phyloP scores from a whole-genome alignment of 1,140 invertebrate species.

The Neotoxoptera formosana region DNA sequence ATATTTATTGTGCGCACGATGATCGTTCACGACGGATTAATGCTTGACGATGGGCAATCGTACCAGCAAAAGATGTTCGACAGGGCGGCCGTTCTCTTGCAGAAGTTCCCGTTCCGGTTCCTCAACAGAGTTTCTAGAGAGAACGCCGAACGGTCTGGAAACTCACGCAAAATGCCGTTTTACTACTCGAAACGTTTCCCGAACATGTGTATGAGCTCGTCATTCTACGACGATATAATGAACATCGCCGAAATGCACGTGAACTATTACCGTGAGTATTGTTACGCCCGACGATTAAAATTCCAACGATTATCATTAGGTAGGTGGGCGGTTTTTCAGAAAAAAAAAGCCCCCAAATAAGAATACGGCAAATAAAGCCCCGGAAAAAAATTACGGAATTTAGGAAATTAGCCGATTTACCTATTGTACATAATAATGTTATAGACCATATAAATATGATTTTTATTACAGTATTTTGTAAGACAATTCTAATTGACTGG shows the following conservation, averaged over 20 bases:
- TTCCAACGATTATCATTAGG: background rate
- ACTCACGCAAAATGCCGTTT: background rate
- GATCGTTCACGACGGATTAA: conserved; percentile 40
- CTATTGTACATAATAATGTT: too few relatives aligned
- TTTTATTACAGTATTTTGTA: too few relatives aligned
- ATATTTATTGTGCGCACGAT: background rate
- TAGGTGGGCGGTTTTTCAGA: too few relatives aligned
- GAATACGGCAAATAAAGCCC: too few relatives aligned
- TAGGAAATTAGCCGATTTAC: too few relatives aligned
- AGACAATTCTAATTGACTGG: too few relatives aligned
- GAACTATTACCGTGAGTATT: conserved; percentile 34
- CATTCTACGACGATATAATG: conserved; percentile 29
- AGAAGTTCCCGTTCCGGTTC: background rate
- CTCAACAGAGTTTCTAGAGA: background rate
- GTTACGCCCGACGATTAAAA: background rate
- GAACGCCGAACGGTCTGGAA: background rate
- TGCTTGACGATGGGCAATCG: background rate
- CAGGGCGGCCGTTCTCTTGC: background rate
- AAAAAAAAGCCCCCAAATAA: too few relatives aligned
- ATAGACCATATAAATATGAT: too few relatives aligned
- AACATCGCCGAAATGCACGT: background rate
- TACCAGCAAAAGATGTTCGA: conserved; percentile 4
- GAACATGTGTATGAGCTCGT: conserved; percentile 20
- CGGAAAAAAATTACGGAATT: too few relatives aligned
- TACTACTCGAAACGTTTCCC: conserved; percentile 40